Base-by-base conservation (phyloP, 2,888 invertebrate genomes). In the Zhengitettix transpicula region DNA sequence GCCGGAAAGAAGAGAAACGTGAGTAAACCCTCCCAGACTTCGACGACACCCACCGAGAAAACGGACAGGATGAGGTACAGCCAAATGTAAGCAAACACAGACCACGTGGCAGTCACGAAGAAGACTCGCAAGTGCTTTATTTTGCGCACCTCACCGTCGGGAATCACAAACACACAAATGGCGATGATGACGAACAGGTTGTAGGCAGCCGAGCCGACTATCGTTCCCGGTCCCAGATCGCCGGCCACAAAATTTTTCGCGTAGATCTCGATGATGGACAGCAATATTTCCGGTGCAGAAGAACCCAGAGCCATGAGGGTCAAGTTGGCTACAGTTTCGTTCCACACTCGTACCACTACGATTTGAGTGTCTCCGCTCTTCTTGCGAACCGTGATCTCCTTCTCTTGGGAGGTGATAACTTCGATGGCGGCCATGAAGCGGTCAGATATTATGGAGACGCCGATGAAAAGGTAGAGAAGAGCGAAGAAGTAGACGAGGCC, bases 401-500 rank as follows among this genome's bases (percentile, higher is more conserved):
- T 89, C 73, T 99, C 98, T 72, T 95, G 88, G 0, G 97, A 96
- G 58, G 98, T 99, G 73, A 99, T 99, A 66, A 95, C 96, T 80
- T 99, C 99, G 72, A 99, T 99, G 68, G 97, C 89, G 52, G 95
- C 94, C 99, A 99, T 99, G 77, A 99, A 99, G 62, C 97, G 85
- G 73, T 99, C 99, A 66, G 98, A 96, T 65, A 98, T 89, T 73
- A 99, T 97, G 67, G 98, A 97, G 55, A 99, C 97, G 60, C 99
- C 99, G 71, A 99, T 89, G 78, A 99, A 99, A 72, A 98, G 83
- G 74, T 97, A 99, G 68, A 89, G 77, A 74, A 99, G 82, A 55
- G 82, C 76, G 57, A 91, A 67, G 76, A 98, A 94, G 77, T 99
- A 99, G 63, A 93, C 84, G 64, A 87, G 69, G 53, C 98, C 98